These are phyloP conservation scores for Drosophila prostipennis DNA, from an alignment of 2,888 invertebrate species.

Conservation along the genomic window DNA sequence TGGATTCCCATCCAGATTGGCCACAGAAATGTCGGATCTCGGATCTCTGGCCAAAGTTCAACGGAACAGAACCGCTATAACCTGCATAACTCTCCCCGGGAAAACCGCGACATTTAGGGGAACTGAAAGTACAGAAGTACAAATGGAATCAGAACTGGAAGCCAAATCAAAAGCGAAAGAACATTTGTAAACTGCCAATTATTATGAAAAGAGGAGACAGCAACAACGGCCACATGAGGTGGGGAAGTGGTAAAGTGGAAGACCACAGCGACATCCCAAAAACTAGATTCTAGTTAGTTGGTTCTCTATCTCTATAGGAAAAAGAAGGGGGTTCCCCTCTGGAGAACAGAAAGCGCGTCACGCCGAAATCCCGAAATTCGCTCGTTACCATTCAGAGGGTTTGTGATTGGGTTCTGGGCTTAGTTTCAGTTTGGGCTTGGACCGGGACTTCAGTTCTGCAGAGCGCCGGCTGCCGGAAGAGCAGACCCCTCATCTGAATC, in stretches of 20 bases:
- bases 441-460: slow-evolving; percentile 17
- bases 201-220: slow-evolving; percentile 68
- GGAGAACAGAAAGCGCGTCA: slow-evolving; percentile 71
- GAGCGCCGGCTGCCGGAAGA: slow-evolving; percentile 70
- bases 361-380: slow-evolving; percentile 73
- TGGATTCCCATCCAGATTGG: slow-evolving; percentile 52
- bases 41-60: slow-evolving; percentile 57
- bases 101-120: slow-evolving; percentile 54
- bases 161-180: slow-evolving; percentile 67
- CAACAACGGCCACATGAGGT: slow-evolving; percentile 30
- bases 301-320: not conserved
- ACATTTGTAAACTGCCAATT: slow-evolving; percentile 77
- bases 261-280: slow-evolving; percentile 62
- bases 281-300: slow-evolving; percentile 44
- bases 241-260: slow-evolving; percentile 4
- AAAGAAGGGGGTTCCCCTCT: slow-evolving; percentile 15
- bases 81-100: slow-evolving; percentile 9
- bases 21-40: slow-evolving; percentile 55
- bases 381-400: slow-evolving; percentile 71
- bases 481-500: slow-evolving; percentile 33
- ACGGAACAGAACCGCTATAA: slow-evolving; percentile 68
- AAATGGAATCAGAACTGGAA: slow-evolving; percentile 48
- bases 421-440: slow-evolving; percentile 5
- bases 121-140: slow-evolving; percentile 11
- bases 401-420: slow-evolving; percentile 18